Evolutionary conservation across 64 coral and sea anemone species (phyloP).

Genomic region (Trachythela sp.): DNA sequence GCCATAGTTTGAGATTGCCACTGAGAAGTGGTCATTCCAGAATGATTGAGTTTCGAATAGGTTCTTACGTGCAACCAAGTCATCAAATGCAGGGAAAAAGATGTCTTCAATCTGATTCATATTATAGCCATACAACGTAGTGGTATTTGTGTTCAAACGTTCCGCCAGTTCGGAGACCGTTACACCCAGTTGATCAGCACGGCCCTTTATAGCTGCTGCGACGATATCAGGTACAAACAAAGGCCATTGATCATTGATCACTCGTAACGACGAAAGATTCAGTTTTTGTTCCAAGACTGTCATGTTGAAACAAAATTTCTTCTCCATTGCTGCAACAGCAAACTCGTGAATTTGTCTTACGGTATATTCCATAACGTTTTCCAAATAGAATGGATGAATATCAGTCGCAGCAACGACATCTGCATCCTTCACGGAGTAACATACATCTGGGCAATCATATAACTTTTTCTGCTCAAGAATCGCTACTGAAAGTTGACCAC

Average conservation of each 20-base stretch:
- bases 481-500: not conserved
- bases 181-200: not conserved
- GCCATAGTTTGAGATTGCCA: not conserved
- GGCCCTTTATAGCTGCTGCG: not conserved
- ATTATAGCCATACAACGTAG: not conserved
- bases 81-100: not conserved
- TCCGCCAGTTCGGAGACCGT: not conserved
- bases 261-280: not conserved
- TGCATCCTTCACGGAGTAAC: not conserved
- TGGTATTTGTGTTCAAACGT: not conserved
- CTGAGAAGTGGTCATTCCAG: not conserved
- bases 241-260: not conserved
- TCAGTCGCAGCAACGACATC: not conserved
- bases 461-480: not conserved
- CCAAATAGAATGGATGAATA: not conserved
- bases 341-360: not conserved
- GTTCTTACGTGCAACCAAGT: not conserved
- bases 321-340: not conserved
- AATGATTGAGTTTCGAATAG: not conserved
- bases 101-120: not conserved
- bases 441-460: not conserved
- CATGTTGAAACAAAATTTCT: slow-evolving; percentile 5
- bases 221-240: not conserved
- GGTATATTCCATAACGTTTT: not conserved
- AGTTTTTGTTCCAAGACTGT: not conserved